phyloP scores from a whole-genome alignment of 2,888 invertebrate species.

The Melolontha melolontha region DNA sequence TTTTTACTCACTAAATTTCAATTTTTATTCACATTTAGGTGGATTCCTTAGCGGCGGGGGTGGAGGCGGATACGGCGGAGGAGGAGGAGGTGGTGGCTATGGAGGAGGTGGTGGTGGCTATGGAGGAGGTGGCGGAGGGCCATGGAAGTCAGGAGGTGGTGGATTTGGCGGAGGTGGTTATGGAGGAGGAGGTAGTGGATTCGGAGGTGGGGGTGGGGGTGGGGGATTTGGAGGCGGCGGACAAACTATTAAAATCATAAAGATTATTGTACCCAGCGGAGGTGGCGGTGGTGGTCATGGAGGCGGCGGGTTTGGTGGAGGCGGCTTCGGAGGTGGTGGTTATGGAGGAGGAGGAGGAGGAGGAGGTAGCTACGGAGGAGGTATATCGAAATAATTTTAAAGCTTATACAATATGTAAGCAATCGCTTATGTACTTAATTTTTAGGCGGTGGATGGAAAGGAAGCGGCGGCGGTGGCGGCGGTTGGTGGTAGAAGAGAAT shows the following conservation, averaged over 20 bases:
- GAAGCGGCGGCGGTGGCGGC: constrained; percentile 17
- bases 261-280: not conserved
- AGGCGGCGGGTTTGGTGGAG: constrained; percentile 31
- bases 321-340: constrained; percentile 36
- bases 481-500: no score
- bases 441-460: constrained; percentile 26
- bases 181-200: constrained; percentile 35
- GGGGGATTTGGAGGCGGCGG: constrained; percentile 29
- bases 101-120: constrained; percentile 15
- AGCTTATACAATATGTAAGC: not conserved
- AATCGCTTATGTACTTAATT: not conserved
- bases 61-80: constrained; percentile 34
- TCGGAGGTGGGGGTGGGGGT: constrained; percentile 29
- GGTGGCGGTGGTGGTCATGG: constrained; percentile 38
- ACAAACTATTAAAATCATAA: not conserved
- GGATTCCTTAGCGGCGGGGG: constrained; percentile 42
- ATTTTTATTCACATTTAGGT: constrained; percentile 3
- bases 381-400: constrained; percentile 1
- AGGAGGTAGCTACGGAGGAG: constrained; percentile 36
- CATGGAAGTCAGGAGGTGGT: constrained; percentile 28
- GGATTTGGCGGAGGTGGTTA: constrained; percentile 29
- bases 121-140: constrained; percentile 30
- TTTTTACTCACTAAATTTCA: no score
- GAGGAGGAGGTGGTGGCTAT: constrained; percentile 20
- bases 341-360: constrained; percentile 36